Percentiles rank a stretch among this genome's conserved stretches.
These are phyloP conservation scores for Blastomussa wellsi DNA, from an alignment of 92 coral and sea anemone genomes.

Conservation along the genomic window DNA sequence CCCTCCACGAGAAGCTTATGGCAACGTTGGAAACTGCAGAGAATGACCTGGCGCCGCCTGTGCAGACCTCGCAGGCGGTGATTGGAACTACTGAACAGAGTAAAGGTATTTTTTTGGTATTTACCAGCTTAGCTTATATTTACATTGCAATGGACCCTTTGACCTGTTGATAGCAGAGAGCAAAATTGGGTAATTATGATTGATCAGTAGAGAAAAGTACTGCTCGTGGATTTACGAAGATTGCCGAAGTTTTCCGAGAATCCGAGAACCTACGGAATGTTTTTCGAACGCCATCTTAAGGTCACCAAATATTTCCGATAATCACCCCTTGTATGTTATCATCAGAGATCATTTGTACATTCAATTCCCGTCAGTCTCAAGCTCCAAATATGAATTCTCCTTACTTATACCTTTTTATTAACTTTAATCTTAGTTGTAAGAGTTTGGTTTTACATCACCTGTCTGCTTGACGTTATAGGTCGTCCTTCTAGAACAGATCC, in stretches of 20 bases:
- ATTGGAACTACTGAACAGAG: constrained; percentile 3
- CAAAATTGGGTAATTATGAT: not conserved
- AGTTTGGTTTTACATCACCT: not conserved
- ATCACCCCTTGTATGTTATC: too few species aligned
- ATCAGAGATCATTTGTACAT: too few species aligned
- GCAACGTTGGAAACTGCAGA: constrained; percentile 82
- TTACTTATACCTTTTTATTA: not conserved
- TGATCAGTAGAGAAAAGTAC: too few species aligned
- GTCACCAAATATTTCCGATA: not conserved
- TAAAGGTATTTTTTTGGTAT: constrained; percentile 1
- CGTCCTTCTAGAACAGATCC: constrained; percentile 19
- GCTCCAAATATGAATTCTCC: not conserved
- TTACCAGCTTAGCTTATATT: not conserved
- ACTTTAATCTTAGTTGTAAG: not conserved
- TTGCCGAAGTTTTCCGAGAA: not conserved
- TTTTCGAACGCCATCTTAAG: not conserved
- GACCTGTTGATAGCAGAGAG: too few species aligned
- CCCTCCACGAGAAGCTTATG: constrained; percentile 82
- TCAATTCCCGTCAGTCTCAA: not conserved
- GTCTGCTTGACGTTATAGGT: not conserved
- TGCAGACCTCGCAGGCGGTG: constrained; percentile 32
- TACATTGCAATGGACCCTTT: too few species aligned
- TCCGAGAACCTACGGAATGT: not conserved
- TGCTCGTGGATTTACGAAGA: not conserved
- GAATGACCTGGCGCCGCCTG: constrained; percentile 64